phyloP scores from a whole-genome alignment of 2,888 invertebrate genomes.

The Itoplectis maculator region DNA sequence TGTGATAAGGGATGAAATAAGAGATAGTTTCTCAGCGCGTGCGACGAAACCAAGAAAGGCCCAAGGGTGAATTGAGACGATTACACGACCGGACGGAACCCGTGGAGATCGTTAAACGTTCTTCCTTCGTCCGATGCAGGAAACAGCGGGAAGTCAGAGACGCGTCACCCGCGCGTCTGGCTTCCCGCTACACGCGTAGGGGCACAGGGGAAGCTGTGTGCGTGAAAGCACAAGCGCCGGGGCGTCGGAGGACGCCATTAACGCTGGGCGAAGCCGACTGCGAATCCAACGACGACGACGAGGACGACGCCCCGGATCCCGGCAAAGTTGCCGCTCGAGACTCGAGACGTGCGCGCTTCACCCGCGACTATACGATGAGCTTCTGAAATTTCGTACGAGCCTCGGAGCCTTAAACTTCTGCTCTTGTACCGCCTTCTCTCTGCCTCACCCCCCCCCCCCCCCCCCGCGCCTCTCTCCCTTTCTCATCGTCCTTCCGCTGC shows the following conservation, averaged over 20 bases:
- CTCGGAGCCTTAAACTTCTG: conserved; percentile 25
- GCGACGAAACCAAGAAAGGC: background rate
- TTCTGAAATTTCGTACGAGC: conserved; percentile 42
- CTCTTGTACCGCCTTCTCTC: conserved; percentile 24
- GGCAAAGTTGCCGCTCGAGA: conserved; percentile 24
- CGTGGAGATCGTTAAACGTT: conserved; percentile 70
- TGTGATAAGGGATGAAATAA: too few relatives aligned
- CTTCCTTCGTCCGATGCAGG: conserved; percentile 37
- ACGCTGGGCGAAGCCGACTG: conserved; percentile 70
- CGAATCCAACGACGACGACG: conserved; percentile 69
- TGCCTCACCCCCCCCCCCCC: background rate
- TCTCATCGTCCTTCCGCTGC: conserved; percentile 3
- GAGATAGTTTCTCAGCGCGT: background rate
- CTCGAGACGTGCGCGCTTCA: conserved; percentile 25
- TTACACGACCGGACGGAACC: conserved; percentile 52
- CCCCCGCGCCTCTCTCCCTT: conserved; percentile 20
- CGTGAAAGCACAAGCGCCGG: conserved; percentile 59
- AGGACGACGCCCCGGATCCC: conserved; percentile 34
- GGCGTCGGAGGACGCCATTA: conserved; percentile 64
- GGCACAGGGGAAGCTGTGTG: too few relatives aligned
- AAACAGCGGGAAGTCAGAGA: conserved; percentile 56
- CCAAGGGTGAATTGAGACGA: conserved; percentile 66
- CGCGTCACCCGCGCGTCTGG: too few relatives aligned
- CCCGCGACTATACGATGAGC: conserved; percentile 24
- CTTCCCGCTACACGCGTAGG: too few relatives aligned